Percentiles rank a stretch among this genome's conserved stretches.
phyloP scores from a whole-genome alignment of 2,797 vertebrate genomes.

The Amazona ochrocephala region DNA sequence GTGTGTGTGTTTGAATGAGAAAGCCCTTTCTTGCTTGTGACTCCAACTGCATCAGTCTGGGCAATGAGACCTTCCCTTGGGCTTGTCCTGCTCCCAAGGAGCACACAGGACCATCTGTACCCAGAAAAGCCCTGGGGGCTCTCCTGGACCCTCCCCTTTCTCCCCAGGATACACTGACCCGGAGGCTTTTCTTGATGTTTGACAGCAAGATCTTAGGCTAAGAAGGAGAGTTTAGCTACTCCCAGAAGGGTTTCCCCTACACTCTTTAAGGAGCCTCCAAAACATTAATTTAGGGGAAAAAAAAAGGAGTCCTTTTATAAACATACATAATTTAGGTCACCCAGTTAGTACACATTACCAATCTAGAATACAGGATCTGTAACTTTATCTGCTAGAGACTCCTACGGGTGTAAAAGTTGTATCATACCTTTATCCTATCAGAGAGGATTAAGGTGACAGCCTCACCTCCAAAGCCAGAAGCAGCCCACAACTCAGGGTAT shows the following conservation, averaged over 20 bases:
- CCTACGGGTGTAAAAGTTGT: neutral
- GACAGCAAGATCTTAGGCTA: neutral
- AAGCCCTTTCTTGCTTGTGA: rapidly evolving
- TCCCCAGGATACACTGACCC: neutral
- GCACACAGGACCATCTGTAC: neutral
- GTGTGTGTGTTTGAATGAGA: rapidly evolving
- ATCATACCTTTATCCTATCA: neutral
- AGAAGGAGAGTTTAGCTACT: neutral
- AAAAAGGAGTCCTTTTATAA: neutral
- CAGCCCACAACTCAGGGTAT: neutral
- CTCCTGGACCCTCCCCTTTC: neutral
- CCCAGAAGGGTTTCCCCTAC: neutral
- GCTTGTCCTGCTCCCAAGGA: neutral
- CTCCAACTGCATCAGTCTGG: rapidly evolving
- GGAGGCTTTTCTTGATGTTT: neutral
- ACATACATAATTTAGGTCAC: neutral
- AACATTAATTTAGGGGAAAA: neutral
- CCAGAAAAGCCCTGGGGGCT: neutral
- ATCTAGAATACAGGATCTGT: neutral
- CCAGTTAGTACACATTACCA: neutral
- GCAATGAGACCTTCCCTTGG: neutral
- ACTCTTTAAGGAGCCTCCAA: neutral
- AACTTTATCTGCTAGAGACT: neutral
- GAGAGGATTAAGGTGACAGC: neutral
- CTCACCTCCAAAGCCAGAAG: neutral